These are phyloP conservation scores for Pteria penguin DNA, from an alignment of 2,888 invertebrate genomes.

Conservation along the genomic window DNA sequence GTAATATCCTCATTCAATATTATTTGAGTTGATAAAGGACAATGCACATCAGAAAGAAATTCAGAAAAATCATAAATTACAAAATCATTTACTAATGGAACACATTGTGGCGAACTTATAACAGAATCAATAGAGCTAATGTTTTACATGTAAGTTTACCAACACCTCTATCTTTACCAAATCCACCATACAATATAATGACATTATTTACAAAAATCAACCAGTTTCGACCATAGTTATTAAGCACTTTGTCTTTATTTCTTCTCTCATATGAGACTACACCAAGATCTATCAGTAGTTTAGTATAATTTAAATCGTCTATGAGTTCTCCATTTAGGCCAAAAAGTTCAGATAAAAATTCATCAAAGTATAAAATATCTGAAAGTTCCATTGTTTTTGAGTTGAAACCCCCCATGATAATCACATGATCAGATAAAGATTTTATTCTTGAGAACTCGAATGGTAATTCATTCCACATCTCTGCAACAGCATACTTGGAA, in stretches of 20 bases:
- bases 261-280: not conserved
- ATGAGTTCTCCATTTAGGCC: not conserved
- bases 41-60: no score
- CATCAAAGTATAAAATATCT: no score
- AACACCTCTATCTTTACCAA: slow-evolving; percentile 12
- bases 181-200: slow-evolving; percentile 20
- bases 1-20: no score
- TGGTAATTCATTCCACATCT: not conserved
- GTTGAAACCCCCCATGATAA: not conserved
- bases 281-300: not conserved
- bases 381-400: not conserved
- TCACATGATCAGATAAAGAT: not conserved
- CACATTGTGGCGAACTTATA: not conserved
- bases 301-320: not conserved
- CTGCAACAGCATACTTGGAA: no score
- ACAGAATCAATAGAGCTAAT: slow-evolving; percentile 20
- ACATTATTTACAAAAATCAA: slow-evolving; percentile 22
- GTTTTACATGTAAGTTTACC: slow-evolving; percentile 16
- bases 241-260: not conserved
- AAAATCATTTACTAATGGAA: slow-evolving; percentile 13
- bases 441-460: not conserved
- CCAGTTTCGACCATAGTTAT: slow-evolving; percentile 8
- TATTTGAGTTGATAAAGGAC: no score
- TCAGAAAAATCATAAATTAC: not conserved
- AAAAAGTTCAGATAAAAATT: not conserved